Conservation (phyloP, 2,113 vertebrate species). For the Connochaetes taurinus region DNA sequence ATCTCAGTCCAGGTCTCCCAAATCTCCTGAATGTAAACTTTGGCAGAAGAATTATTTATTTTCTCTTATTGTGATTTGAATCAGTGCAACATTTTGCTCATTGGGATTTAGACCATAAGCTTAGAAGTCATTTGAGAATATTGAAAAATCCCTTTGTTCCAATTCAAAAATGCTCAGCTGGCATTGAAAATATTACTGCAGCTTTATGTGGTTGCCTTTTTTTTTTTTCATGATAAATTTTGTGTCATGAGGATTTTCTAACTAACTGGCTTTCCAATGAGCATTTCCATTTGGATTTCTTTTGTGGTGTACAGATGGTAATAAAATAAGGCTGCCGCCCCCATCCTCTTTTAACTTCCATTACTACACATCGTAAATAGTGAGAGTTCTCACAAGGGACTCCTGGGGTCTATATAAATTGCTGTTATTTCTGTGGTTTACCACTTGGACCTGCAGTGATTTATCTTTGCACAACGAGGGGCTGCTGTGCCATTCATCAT, state of each 20-base stretch:
- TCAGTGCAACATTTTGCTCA: neutral
- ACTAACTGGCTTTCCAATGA: neutral
- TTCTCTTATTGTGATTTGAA: neutral
- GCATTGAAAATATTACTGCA: constrained; percentile 25
- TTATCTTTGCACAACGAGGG: constrained; percentile 46
- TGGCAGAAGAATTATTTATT: constrained; percentile 7
- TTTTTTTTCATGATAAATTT: constrained; percentile 11
- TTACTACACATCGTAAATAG: constrained; percentile 44
- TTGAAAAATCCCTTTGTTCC: constrained; percentile 48
- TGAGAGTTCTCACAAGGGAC: constrained; percentile 34
- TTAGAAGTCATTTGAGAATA: constrained; percentile 39
- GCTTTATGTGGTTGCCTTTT: neutral
- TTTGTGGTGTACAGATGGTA: neutral
- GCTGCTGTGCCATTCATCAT: constrained; percentile 22
- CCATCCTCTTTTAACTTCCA: constrained; percentile 10
- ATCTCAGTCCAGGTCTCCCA: neutral
- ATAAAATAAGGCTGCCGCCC: constrained; percentile 32
- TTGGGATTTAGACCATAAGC: neutral
- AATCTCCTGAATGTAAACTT: neutral
- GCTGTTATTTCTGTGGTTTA: constrained; percentile 58
- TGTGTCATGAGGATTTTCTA: neutral
- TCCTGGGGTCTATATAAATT: constrained; percentile 51
- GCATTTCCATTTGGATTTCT: neutral
- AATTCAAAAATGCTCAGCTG: neutral
- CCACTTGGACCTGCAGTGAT: constrained; percentile 48